Conservation (phyloP, 2,113 vertebrate species). For the Nesogale talazaci region DNA sequence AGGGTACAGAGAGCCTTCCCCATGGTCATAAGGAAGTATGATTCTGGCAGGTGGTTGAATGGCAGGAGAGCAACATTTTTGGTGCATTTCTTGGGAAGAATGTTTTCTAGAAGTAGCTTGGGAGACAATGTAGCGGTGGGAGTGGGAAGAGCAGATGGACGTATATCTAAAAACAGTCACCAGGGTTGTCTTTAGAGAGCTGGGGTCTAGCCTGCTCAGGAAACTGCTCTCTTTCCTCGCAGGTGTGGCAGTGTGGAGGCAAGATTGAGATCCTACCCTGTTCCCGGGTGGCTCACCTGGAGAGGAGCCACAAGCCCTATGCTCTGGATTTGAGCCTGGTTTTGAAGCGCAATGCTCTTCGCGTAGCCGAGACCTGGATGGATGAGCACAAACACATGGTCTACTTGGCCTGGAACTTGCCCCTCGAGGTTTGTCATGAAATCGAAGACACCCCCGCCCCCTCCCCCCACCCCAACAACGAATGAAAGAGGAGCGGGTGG, state of each 20-base stretch:
- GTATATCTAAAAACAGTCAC: background rate
- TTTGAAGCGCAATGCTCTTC: constrained; percentile 85
- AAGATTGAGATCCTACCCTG: constrained; percentile 89
- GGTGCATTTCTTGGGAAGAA: background rate
- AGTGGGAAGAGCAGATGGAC: background rate
- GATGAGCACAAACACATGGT: constrained; percentile 89
- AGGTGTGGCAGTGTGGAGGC: constrained; percentile 92
- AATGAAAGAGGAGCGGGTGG: background rate
- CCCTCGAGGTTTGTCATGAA: constrained; percentile 77
- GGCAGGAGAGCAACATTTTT: background rate
- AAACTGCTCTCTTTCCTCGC: background rate
- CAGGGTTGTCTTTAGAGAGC: background rate
- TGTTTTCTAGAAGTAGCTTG: background rate
- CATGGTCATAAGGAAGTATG: background rate
- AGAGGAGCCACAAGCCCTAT: constrained; percentile 88
- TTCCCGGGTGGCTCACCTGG: constrained; percentile 88
- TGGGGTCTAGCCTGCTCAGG: background rate
- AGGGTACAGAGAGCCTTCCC: background rate
- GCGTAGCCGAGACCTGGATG: constrained; percentile 89
- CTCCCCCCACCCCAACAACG: no score
- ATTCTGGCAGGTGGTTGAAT: background rate
- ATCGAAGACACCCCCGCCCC: background rate
- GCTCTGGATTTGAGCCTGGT: constrained; percentile 69
- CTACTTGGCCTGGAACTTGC: constrained; percentile 88
- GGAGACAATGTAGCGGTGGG: background rate